Conservation (phyloP, 2,113 vertebrate species). For the Paraplagusia blochii region DNA sequence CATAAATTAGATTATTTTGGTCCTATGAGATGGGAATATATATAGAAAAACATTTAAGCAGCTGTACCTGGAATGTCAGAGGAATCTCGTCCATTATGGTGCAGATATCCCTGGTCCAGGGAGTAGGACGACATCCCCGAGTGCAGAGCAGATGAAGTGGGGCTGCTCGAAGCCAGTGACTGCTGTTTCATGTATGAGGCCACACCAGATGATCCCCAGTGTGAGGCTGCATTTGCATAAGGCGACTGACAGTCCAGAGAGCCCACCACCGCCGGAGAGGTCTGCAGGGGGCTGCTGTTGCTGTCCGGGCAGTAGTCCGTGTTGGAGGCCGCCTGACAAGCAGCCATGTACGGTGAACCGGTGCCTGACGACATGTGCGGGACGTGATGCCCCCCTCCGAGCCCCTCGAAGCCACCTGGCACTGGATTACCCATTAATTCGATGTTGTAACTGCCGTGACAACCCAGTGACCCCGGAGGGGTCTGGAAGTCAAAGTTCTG, state of each 20-base stretch:
- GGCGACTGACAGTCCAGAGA: conserved; percentile 88
- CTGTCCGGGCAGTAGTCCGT: conserved; percentile 86
- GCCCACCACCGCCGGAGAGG: conserved; percentile 83
- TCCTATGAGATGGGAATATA: too few species aligned
- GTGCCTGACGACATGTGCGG: conserved; percentile 86
- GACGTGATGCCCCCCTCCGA: conserved; percentile 81
- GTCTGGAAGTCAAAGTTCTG: conserved; percentile 93
- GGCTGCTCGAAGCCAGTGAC: conserved; percentile 76
- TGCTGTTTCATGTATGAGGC: conserved; percentile 93
- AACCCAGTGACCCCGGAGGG: conserved; percentile 82
- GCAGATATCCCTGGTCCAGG: conserved; percentile 89
- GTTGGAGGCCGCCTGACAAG: conserved; percentile 81
- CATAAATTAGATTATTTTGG: too few species aligned
- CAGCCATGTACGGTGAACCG: conserved; percentile 89
- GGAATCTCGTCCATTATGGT: conserved; percentile 84
- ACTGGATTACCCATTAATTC: conserved; percentile 85
- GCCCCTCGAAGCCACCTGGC: conserved; percentile 81
- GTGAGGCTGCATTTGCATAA: conserved; percentile 83
- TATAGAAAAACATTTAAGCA: too few species aligned
- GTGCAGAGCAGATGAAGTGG: conserved; percentile 80
- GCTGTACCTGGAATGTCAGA: conserved; percentile 86
- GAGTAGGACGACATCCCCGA: conserved; percentile 84
- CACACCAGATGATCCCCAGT: conserved; percentile 86
- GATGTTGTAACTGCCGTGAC: conserved; percentile 86
- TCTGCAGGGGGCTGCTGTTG: conserved; percentile 88